Evolutionary conservation across 2,888 invertebrate species (phyloP).

Genomic region (Creontiades dilutus): DNA sequence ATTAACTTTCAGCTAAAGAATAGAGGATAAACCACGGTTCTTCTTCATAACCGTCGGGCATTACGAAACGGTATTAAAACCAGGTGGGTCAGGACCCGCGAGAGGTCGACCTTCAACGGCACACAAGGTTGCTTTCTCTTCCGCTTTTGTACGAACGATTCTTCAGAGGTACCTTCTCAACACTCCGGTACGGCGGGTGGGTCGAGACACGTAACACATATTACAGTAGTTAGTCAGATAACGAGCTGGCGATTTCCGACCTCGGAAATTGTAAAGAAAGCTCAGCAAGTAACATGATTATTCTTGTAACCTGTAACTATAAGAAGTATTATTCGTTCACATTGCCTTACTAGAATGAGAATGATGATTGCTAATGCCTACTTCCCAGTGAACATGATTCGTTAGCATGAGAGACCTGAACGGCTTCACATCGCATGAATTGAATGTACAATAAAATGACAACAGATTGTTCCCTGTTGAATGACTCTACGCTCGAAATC

Average conservation of each 20-base stretch:
- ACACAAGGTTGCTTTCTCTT: constrained; percentile 60
- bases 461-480: too few species aligned
- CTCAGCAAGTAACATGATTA: too few species aligned
- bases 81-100: constrained; percentile 38
- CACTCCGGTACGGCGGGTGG: not conserved
- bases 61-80: constrained; percentile 3
- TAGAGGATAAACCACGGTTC: not conserved
- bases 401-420: too few species aligned
- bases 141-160: constrained; percentile 33
- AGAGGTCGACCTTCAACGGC: constrained; percentile 44
- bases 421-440: too few species aligned
- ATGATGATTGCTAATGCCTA: too few species aligned
- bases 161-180: not conserved
- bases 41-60: not conserved
- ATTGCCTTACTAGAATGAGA: too few species aligned
- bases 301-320: too few species aligned
- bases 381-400: too few species aligned
- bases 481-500: too few species aligned
- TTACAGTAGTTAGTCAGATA: not conserved
- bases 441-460: too few species aligned
- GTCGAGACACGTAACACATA: not conserved
- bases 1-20: too few species aligned
- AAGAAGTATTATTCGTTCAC: too few species aligned
- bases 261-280: not conserved
- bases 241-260: not conserved